Conservation (phyloP, 2,797 vertebrate genomes). For the Neoniphon sammara region DNA sequence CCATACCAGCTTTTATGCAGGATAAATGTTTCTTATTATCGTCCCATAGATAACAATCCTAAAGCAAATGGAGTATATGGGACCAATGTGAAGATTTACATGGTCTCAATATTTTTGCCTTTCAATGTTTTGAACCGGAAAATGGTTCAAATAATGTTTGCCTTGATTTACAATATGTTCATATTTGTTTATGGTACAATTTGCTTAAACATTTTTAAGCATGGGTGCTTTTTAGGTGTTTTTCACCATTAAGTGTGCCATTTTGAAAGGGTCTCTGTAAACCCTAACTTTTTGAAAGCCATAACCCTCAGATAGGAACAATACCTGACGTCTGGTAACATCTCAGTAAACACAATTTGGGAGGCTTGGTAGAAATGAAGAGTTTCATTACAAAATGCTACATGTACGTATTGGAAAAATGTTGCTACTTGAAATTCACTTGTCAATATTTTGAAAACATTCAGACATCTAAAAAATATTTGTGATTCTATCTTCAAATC, state of each 20-base stretch:
- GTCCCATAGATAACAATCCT: slow-evolving; percentile 3
- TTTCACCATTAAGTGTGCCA: slow-evolving; percentile 28
- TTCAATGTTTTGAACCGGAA: slow-evolving; percentile 55
- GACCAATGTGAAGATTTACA: slow-evolving; percentile 58
- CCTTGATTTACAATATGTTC: slow-evolving; percentile 52
- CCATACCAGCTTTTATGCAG: slow-evolving; percentile 27
- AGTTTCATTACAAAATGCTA: slow-evolving; percentile 26
- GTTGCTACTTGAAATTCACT: neutral
- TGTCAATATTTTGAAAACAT: neutral
- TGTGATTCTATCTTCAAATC: slow-evolving; percentile 13
- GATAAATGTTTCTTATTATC: slow-evolving; percentile 4
- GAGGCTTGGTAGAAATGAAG: slow-evolving; percentile 14
- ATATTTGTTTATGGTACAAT: slow-evolving; percentile 61
- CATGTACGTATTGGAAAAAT: neutral
- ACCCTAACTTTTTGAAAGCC: slow-evolving; percentile 59
- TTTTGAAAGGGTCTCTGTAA: slow-evolving; percentile 42
- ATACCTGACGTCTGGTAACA: slow-evolving; percentile 35
- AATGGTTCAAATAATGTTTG: slow-evolving; percentile 42
- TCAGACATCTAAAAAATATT: neutral
- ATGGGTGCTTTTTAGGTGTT: slow-evolving; percentile 56
- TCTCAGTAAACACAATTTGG: slow-evolving; percentile 12
- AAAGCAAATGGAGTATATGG: slow-evolving; percentile 17
- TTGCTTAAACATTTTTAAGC: slow-evolving; percentile 54
- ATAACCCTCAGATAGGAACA: slow-evolving; percentile 47
- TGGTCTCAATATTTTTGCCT: slow-evolving; percentile 39